These are phyloP conservation scores for Oreocharis arfaki DNA, from an alignment of 2,113 vertebrate species.

Conservation along the genomic window DNA sequence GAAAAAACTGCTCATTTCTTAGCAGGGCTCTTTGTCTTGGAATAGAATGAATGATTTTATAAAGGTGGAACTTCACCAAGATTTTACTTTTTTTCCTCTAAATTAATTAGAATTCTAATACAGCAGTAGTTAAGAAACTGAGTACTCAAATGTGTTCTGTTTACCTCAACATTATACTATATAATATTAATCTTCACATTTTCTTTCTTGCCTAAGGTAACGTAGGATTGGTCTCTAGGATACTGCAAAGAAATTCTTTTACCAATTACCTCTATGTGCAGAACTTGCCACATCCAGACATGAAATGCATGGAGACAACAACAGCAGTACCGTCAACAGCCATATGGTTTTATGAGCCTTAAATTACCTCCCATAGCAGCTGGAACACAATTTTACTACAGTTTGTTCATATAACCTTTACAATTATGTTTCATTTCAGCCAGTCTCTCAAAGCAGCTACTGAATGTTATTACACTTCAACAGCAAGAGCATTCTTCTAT, in stretches of 20 bases:
- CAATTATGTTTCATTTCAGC: not conserved
- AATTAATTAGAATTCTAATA: not conserved
- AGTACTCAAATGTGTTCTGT: not conserved
- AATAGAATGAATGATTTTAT: not conserved
- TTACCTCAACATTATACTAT: not conserved
- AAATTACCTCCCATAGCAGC: not conserved
- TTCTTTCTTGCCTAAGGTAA: not conserved
- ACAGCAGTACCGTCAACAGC: not conserved
- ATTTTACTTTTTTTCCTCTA: not conserved
- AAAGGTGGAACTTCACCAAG: not conserved
- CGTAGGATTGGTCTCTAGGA: not conserved
- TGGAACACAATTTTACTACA: not conserved
- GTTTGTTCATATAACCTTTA: not conserved
- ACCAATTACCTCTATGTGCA: not conserved
- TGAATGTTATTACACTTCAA: not conserved
- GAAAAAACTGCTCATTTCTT: not conserved
- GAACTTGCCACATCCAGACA: not conserved
- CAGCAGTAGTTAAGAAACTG: not conserved
- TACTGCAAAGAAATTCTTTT: not conserved
- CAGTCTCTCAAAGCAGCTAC: not conserved
- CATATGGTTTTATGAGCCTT: not conserved
- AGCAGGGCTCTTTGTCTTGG: not conserved
- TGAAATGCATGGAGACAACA: not conserved
- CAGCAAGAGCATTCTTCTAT: not conserved
- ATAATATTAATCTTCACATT: not conserved